Evolutionary conservation across 2,888 invertebrate species (phyloP).

Genomic region (Athalia circularis): DNA sequence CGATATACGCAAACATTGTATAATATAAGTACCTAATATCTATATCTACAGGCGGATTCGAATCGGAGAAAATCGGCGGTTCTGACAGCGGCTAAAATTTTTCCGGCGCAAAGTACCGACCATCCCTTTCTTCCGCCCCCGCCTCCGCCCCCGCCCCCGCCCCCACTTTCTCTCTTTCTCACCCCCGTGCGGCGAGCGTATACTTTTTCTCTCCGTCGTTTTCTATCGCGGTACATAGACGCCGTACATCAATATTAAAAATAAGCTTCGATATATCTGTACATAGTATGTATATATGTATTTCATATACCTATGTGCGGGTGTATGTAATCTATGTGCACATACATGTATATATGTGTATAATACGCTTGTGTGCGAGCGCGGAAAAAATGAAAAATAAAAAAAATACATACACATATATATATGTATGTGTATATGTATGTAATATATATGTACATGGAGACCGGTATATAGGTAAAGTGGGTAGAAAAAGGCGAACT

Average conservation of each 20-base stretch:
- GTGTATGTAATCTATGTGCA: too few species aligned
- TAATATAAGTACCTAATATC: too few species aligned
- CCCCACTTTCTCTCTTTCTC: neutral
- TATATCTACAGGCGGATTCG: too few species aligned
- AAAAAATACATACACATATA: slow-evolving; percentile 27
- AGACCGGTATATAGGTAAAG: slow-evolving; percentile 35
- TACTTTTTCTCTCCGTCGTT: slow-evolving; percentile 35
- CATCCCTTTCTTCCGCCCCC: neutral
- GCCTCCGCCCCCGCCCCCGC: neutral
- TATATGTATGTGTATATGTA: neutral
- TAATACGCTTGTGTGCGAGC: too few species aligned
- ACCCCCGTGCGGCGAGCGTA: too few species aligned
- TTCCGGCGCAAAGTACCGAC: too few species aligned
- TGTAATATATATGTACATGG: slow-evolving; percentile 44
- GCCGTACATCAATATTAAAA: slow-evolving; percentile 49
- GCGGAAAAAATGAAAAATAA: too few species aligned
- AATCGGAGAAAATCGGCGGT: too few species aligned
- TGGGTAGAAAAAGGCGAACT: slow-evolving; percentile 47
- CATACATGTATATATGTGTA: too few species aligned
- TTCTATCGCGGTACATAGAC: slow-evolving; percentile 40
- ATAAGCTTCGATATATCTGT: slow-evolving; percentile 48
- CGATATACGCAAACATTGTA: too few species aligned
- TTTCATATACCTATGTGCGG: neutral
- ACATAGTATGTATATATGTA: slow-evolving; percentile 15
- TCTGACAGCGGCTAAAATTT: too few species aligned